A percentile compares a stretch with the other conserved stretches of the same genome.
These are phyloP conservation scores for Ophion costatus DNA, from an alignment of 2,888 invertebrate species.

Conservation along the genomic window DNA sequence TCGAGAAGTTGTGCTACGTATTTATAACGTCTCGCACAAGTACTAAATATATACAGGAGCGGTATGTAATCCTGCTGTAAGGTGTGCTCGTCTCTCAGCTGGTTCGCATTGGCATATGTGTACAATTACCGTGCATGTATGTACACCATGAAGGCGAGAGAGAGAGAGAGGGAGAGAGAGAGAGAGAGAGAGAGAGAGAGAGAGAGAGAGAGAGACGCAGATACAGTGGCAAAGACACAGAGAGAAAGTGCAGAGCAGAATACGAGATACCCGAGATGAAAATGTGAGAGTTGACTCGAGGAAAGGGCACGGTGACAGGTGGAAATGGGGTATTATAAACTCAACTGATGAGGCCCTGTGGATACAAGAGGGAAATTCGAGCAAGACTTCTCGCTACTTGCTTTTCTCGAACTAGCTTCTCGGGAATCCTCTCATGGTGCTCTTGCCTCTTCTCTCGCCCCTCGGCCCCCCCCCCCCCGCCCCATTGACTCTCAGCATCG, in stretches of 20 bases:
- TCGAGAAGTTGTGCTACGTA: background rate
- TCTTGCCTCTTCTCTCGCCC: background rate
- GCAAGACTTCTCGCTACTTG: constrained; percentile 43
- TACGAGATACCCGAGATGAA: background rate
- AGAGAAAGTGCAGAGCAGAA: constrained; percentile 15
- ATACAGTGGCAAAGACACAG: background rate
- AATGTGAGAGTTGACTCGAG: constrained; percentile 47
- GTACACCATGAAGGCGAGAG: background rate
- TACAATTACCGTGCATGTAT: constrained; percentile 36
- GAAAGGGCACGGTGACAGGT: constrained; percentile 54
- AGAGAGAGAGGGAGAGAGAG: constrained; percentile 4
- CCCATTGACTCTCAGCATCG: constrained; percentile 59
- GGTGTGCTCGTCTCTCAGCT: constrained; percentile 39
- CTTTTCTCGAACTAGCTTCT: constrained; percentile 52
- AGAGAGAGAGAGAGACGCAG: too few species aligned
- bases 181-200: constrained; percentile 22
- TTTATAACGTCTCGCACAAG: constrained; percentile 11
- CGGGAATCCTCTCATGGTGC: constrained; percentile 31
- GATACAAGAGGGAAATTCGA: constrained; percentile 44
- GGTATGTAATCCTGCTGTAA: constrained; percentile 28
- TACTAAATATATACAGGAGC: constrained; percentile 15
- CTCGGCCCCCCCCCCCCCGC: constrained; percentile 23
- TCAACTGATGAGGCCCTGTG: constrained; percentile 51
- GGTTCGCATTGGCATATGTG: constrained; percentile 24
- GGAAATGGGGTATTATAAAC: constrained; percentile 63